Conservation (phyloP, 2,888 invertebrate genomes). For the Drosophila kambysellisi region DNA sequence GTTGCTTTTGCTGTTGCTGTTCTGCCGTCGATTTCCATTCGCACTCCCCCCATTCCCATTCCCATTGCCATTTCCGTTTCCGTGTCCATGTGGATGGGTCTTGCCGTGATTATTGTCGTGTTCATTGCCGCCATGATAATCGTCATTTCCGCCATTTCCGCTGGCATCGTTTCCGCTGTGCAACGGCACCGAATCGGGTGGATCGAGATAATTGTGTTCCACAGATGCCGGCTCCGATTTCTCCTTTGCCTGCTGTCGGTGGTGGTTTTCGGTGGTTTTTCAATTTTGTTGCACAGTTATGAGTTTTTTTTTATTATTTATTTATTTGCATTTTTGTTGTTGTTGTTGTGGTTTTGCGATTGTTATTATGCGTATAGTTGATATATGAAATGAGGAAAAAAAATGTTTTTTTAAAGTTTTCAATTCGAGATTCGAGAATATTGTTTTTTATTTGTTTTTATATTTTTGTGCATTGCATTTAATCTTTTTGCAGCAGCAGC, state of each 20-base stretch:
- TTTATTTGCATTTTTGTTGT: conserved; percentile 63
- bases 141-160: conserved; percentile 85
- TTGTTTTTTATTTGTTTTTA: not conserved
- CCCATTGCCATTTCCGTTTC: conserved; percentile 53
- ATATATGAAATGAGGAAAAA: conserved; percentile 52
- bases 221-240: conserved; percentile 83
- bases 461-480: conserved; percentile 55
- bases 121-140: conserved; percentile 82
- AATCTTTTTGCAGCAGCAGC: conserved; percentile 58
- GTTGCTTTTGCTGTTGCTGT: not conserved
- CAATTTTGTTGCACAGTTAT: conserved; percentile 60
- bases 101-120: conserved; percentile 58
- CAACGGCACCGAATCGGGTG: conserved; percentile 84
- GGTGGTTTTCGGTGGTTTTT: conserved; percentile 51
- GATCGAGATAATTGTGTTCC: conserved; percentile 85
- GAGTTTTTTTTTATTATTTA: conserved; percentile 50
- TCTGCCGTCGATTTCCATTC: conserved; percentile 55
- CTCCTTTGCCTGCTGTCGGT: conserved; percentile 72
- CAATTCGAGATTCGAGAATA: conserved; percentile 41
- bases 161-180: conserved; percentile 85
- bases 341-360: conserved; percentile 53
- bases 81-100: conserved; percentile 56
- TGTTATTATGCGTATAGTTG: conserved; percentile 49
- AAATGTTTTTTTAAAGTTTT: conserved; percentile 63
- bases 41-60: conserved; percentile 53